A percentile compares a stretch with the other conserved stretches of the same genome.
Conservation (phyloP, 92 coral and sea anemone genomes). For the Epizoanthus illoricatus region DNA sequence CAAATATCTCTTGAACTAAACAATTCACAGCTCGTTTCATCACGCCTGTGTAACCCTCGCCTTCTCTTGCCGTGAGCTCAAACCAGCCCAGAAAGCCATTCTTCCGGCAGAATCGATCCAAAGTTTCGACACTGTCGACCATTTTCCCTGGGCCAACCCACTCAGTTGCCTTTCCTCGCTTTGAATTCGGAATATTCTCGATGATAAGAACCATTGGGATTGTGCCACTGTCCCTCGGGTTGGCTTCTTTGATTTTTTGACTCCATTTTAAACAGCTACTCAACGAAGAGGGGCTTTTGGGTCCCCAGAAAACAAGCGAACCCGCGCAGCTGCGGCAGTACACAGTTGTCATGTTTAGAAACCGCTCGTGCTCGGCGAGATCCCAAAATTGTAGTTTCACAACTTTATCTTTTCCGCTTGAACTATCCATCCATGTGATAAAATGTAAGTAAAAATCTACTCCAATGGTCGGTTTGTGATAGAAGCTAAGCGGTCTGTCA, state of each 20-base stretch:
- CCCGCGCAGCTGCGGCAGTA: slow-evolving; percentile 88
- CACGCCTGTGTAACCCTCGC: slow-evolving; percentile 75
- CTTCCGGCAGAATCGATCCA: slow-evolving; percentile 77
- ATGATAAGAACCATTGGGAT: slow-evolving; percentile 86
- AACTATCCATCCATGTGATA: slow-evolving; percentile 64
- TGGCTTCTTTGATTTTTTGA: slow-evolving; percentile 83
- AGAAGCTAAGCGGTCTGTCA: slow-evolving; percentile 78
- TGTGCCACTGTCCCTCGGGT: slow-evolving; percentile 51
- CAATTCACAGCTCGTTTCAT: slow-evolving; percentile 80
- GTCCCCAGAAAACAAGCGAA: slow-evolving; percentile 90
- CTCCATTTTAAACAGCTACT: slow-evolving; percentile 82
- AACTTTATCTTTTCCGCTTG: slow-evolving; percentile 52
- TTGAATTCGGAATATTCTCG: slow-evolving; percentile 84
- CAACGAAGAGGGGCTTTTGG: slow-evolving; percentile 85
- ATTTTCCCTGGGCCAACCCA: slow-evolving; percentile 86
- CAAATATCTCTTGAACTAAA: slow-evolving; percentile 71
- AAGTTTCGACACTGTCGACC: slow-evolving; percentile 61
- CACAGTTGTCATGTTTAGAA: slow-evolving; percentile 81
- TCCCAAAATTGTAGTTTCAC: slow-evolving; percentile 93
- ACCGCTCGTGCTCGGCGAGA: slow-evolving; percentile 88
- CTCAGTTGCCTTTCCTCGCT: slow-evolving; percentile 74
- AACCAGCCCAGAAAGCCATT: slow-evolving; percentile 83
- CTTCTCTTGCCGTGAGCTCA: slow-evolving; percentile 75
- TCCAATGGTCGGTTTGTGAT: slow-evolving; percentile 88
- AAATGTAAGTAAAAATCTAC: slow-evolving; percentile 85